Base-by-base conservation (phyloP, 2,888 invertebrate genomes). In the Prosopocoilus inquinatus region DNA sequence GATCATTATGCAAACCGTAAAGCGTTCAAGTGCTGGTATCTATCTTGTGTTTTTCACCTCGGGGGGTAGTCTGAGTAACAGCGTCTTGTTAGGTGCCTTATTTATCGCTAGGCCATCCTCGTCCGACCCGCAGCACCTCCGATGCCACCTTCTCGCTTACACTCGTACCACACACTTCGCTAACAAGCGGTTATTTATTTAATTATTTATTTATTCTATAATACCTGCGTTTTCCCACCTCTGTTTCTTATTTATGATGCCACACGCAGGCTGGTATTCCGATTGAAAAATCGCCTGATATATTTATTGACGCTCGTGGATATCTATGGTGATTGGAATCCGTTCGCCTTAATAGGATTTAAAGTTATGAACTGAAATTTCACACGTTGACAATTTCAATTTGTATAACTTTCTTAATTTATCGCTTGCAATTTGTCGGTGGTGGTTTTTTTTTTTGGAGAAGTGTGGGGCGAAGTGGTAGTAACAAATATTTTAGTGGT, bases 131-230 rank as follows among this genome's bases (percentile, higher is more conserved):
- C 13, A 9, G 32, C 34, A 13, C 13, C n/a, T 13, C 13, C 38
- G 20, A 51, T 56, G 39, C 34, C 20, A 35, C 32, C 52, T 9
- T 59, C 59, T 52, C 56, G 11, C 53, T 59, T 47, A 35, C 33
- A 46, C 49, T 39, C 52, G 57, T 65, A 68, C 75, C 74, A 74
- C 75, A 75, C 75, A 75, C 76, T 75, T 74, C 68, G 76, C 75
- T 77, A 77, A 77, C 77, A 77, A 77, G 77, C 74, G 69, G 74
- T 76, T 76, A 77, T 77, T 77, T 77, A 77, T 77, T 76, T 77
- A 77, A 77, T 77, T 77, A 77, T 77, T 77, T 77, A 77, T 77
- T 77, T 77, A 77, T 77, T 76, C 76, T 75, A 73, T 76, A 77
- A 77, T 77, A 76, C 76, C 75, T 76, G 75, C 74, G 75, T 76